phyloP scores from a whole-genome alignment of 2,113 vertebrate genomes.

The Lampris incognitus region DNA sequence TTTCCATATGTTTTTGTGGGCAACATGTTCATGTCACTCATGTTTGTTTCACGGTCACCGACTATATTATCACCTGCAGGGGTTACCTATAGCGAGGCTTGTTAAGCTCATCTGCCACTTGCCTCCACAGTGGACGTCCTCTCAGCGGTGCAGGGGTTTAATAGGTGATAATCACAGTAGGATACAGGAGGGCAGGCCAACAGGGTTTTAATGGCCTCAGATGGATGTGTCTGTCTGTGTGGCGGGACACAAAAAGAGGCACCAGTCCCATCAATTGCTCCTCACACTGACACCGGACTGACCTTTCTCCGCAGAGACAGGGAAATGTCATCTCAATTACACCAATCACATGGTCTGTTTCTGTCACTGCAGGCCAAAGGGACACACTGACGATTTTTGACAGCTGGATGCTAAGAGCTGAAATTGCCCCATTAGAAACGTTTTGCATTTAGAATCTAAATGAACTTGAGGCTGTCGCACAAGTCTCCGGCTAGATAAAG shows the following conservation, averaged over 20 bases:
- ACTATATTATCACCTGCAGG: conserved; percentile 57
- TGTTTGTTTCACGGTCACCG: conserved; percentile 31
- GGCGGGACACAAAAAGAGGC: conserved; percentile 38
- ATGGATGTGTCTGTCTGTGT: conserved; percentile 56
- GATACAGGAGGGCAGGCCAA: conserved; percentile 48
- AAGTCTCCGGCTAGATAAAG: conserved; percentile 30
- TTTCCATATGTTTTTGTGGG: conserved; percentile 36
- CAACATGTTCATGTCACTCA: conserved; percentile 5
- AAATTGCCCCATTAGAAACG: conserved; percentile 73
- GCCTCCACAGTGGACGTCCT: conserved; percentile 36
- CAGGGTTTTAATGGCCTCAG: conserved; percentile 64
- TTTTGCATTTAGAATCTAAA: conserved; percentile 66
- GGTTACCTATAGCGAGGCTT: conserved; percentile 47
- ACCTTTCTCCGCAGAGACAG: conserved; percentile 68
- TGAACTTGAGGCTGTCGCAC: conserved; percentile 27
- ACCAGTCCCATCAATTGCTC: conserved; percentile 44
- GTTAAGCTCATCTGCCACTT: conserved; percentile 53
- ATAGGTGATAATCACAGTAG: conserved; percentile 70
- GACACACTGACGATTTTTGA: conserved; percentile 64
- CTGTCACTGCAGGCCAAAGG: conserved; percentile 56
- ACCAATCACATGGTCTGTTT: conserved; percentile 66
- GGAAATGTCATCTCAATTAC: conserved; percentile 79
- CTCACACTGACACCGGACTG: conserved; percentile 58
- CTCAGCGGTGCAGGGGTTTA: conserved; percentile 53
- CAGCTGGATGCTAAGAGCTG: conserved; percentile 73